Evolutionary conservation across 2,797 vertebrate species (phyloP).

Genomic region (Enteromius argenteus): DNA sequence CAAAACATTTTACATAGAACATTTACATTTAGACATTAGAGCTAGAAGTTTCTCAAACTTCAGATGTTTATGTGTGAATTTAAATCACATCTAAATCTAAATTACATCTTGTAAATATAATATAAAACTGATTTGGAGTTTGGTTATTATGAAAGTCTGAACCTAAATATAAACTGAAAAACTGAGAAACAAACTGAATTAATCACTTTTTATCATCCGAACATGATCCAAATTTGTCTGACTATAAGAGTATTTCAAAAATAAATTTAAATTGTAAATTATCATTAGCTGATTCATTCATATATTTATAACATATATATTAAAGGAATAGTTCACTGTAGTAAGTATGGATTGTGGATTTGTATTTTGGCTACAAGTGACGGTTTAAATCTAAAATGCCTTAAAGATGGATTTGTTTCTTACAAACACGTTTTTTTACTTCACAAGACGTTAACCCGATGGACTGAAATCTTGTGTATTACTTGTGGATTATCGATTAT

Average conservation of each 20-base stretch:
- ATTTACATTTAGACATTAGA: too few species aligned
- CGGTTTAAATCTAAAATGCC: neutral
- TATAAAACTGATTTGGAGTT: neutral
- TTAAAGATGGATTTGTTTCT: neutral
- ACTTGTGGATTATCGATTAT: neutral
- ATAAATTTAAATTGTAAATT: neutral
- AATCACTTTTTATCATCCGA: neutral
- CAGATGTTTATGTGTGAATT: neutral
- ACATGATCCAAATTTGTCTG: neutral
- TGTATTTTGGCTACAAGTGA: neutral
- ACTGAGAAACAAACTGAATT: neutral
- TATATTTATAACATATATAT: neutral
- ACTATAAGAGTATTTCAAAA: neutral
- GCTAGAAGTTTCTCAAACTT: neutral
- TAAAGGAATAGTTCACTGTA: neutral
- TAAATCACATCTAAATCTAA: too few species aligned
- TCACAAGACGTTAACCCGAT: neutral
- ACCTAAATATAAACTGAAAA: neutral
- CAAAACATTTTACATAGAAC: neutral
- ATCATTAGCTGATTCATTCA: neutral
- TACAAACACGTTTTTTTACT: neutral
- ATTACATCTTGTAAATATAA: neutral
- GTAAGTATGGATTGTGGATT: neutral
- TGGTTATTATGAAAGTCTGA: neutral
- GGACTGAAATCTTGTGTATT: neutral